Percentiles rank a stretch among this genome's conserved stretches.
Conservation (phyloP, 2,888 invertebrate genomes). For the Coleophora deauratella region DNA sequence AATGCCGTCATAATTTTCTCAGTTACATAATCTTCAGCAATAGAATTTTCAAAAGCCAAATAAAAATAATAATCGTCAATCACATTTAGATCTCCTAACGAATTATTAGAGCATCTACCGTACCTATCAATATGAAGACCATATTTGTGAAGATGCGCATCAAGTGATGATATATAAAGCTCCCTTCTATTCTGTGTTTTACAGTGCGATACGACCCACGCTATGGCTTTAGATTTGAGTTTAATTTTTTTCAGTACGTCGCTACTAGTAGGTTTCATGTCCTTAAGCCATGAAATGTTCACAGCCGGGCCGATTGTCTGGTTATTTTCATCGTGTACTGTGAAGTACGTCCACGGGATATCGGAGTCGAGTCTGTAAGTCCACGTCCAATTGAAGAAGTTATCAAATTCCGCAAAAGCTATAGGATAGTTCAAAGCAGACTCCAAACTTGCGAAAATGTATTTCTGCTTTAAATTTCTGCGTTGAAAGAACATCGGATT, state of each 20-base stretch:
- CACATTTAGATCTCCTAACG: no score
- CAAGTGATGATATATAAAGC: conserved; percentile 14
- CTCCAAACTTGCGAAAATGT: conserved; percentile 26
- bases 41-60: conserved; percentile 2
- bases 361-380: conserved; percentile 27
- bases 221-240: conserved; percentile 24
- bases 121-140: conserved; percentile 21
- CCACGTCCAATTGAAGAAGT: conserved; percentile 30
- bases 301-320: conserved; percentile 20
- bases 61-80: conserved; percentile 3
- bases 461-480: conserved; percentile 25
- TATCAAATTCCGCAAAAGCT: no score
- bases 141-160: conserved; percentile 15
- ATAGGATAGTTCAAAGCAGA: conserved; percentile 23
- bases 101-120: no score
- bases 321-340: conserved; percentile 16
- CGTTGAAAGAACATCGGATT: no score
- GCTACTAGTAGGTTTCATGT: conserved; percentile 17
- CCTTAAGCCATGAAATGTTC: conserved; percentile 19
- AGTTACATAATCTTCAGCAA: not conserved
- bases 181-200: conserved; percentile 17
- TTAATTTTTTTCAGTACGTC: conserved; percentile 17
- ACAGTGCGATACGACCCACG: conserved; percentile 32
- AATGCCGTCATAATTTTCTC: conserved; percentile 1
- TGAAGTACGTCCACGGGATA: conserved; percentile 18